Evolutionary conservation across 2,113 vertebrate species (phyloP).

Genomic region (Bathybates hornii): DNA sequence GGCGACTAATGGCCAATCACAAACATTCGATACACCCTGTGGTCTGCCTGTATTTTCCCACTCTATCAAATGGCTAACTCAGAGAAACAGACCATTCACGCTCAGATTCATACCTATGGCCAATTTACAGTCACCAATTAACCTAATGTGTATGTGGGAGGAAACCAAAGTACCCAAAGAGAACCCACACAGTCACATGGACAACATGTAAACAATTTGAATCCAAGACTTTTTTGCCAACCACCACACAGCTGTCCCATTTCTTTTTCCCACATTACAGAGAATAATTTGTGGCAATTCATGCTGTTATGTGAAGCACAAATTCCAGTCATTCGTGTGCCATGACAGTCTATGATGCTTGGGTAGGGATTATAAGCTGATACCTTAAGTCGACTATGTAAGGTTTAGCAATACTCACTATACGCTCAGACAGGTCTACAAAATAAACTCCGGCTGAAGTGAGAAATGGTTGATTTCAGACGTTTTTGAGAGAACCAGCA

Average conservation of each 20-base stretch:
- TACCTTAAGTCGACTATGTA: neutral
- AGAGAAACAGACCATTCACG: neutral
- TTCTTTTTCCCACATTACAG: neutral
- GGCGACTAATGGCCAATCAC: neutral
- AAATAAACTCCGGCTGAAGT: neutral
- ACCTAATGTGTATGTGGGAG: neutral
- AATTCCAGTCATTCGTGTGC: neutral
- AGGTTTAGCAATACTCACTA: neutral
- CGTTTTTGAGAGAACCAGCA: neutral
- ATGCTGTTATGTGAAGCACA: neutral
- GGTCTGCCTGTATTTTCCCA: neutral
- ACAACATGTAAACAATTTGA: neutral
- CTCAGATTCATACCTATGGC: neutral
- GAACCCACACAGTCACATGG: neutral
- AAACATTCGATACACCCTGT: accelerated
- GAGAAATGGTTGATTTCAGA: neutral
- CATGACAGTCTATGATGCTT: neutral
- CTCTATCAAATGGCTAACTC: neutral
- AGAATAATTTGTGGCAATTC: accelerated
- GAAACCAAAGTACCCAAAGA: neutral
- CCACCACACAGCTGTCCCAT: neutral
- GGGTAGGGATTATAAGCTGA: neutral
- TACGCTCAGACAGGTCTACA: neutral
- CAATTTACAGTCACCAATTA: neutral
- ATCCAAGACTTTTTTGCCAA: neutral